phyloP scores from a whole-genome alignment of 2,797 vertebrate species.

The Acomys russatus region DNA sequence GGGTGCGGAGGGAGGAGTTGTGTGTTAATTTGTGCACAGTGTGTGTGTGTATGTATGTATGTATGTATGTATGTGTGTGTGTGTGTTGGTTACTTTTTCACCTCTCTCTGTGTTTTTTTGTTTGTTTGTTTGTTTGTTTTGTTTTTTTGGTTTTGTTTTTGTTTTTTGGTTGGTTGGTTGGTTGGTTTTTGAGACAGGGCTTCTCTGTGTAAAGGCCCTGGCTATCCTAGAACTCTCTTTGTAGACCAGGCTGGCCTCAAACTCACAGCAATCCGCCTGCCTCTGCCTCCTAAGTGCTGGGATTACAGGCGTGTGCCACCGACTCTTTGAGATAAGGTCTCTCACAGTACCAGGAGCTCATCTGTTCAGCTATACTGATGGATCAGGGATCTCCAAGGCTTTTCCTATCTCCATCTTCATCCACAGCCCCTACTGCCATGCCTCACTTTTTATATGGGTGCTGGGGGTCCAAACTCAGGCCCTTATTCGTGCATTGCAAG shows the following conservation, averaged over 20 bases:
- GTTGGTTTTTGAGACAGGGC: too few relatives aligned
- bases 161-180: too few relatives aligned
- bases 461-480: neutral
- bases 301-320: neutral
- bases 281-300: too few relatives aligned
- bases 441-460: neutral
- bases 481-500: too few relatives aligned
- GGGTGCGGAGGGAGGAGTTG: neutral
- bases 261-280: too few relatives aligned
- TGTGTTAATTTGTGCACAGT: neutral
- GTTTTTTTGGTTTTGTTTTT: too few relatives aligned
- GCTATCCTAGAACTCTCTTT: too few relatives aligned
- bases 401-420: neutral
- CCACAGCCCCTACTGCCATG: neutral
- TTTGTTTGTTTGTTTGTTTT: too few relatives aligned
- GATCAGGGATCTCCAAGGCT: neutral
- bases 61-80: neutral
- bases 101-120: too few relatives aligned
- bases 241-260: too few relatives aligned
- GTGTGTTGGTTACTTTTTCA: neutral
- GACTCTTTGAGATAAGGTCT: neutral
- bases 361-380: neutral
- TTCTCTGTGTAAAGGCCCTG: too few relatives aligned
- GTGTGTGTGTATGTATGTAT: too few relatives aligned
- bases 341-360: neutral